phyloP scores from a whole-genome alignment of 2,797 vertebrate genomes.

The Choloepus didactylus region DNA sequence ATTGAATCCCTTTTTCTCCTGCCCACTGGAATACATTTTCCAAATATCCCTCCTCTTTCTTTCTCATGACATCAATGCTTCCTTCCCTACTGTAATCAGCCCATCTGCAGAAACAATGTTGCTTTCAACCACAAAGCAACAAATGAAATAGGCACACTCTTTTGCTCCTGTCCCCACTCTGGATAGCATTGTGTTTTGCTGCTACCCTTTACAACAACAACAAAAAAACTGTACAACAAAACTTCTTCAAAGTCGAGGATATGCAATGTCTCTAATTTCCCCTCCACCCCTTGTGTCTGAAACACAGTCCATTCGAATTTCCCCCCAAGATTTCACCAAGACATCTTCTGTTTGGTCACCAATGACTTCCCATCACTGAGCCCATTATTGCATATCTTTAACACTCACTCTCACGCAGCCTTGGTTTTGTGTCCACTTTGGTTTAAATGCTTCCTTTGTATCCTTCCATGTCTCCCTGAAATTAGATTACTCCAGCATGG shows the following conservation, averaged over 20 bases:
- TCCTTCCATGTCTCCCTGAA: not conserved
- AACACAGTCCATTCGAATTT: not conserved
- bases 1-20: too few relatives aligned
- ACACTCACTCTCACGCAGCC: not conserved
- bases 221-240: not conserved
- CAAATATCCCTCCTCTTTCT: too few relatives aligned
- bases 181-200: not conserved
- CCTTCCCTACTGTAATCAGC: not conserved
- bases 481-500: too few relatives aligned
- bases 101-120: not conserved
- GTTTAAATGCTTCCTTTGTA: not conserved
- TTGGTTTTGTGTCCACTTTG: not conserved
- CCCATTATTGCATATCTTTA: not conserved
- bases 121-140: not conserved
- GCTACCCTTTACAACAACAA: not conserved
- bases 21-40: too few relatives aligned
- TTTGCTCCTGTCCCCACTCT: not conserved
- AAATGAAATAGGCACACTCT: not conserved
- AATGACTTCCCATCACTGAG: not conserved
- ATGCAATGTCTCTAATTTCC: not conserved
- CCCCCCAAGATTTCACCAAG: not conserved
- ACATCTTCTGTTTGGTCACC: not conserved
- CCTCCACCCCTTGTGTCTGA: not conserved
- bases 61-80: not conserved
- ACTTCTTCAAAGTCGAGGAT: not conserved